phyloP scores from a whole-genome alignment of 2,888 invertebrate species.

The Brachylomia viminalis region DNA sequence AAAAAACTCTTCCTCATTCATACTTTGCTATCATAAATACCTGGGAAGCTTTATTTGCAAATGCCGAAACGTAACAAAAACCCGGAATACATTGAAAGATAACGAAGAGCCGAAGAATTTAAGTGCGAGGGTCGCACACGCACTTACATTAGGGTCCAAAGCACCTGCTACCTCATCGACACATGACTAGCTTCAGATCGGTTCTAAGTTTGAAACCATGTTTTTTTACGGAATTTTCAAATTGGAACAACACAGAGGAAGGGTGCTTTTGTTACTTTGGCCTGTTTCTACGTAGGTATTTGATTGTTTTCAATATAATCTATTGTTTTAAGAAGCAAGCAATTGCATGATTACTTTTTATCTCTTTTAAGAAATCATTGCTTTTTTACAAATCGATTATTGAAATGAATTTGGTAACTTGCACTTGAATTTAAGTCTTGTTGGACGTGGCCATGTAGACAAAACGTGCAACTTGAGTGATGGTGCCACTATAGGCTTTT shows the following conservation, averaged over 20 bases:
- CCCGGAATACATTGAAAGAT: slow-evolving; percentile 63
- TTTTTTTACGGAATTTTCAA: slow-evolving; percentile 24
- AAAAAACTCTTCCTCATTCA: not conserved
- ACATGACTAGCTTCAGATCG: slow-evolving; percentile 57
- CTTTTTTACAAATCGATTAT: not conserved
- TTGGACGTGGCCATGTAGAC: not conserved
- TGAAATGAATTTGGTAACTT: not conserved
- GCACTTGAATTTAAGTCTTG: not conserved
- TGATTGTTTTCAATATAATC: not conserved
- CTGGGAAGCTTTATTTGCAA: slow-evolving; percentile 25
- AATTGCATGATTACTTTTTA: not conserved
- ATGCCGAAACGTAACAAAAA: slow-evolving; percentile 48
- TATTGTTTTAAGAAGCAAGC: not conserved
- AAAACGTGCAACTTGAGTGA: slow-evolving; percentile 5
- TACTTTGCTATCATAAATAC: slow-evolving; percentile 23
- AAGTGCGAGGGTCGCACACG: slow-evolving; percentile 64
- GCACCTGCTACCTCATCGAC: slow-evolving; percentile 81
- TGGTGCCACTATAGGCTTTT: not conserved
- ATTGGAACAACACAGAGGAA: not conserved
- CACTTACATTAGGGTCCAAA: slow-evolving; percentile 62
- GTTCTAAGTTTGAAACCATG: slow-evolving; percentile 26
- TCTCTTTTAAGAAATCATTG: not conserved
- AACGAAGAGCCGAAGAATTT: slow-evolving; percentile 56
- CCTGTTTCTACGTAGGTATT: not conserved
- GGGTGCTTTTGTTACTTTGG: slow-evolving; percentile 1